A percentile compares a stretch with the other conserved stretches of the same genome.
phyloP scores from a whole-genome alignment of 2,797 vertebrate species.

The Acanthopagrus latus region DNA sequence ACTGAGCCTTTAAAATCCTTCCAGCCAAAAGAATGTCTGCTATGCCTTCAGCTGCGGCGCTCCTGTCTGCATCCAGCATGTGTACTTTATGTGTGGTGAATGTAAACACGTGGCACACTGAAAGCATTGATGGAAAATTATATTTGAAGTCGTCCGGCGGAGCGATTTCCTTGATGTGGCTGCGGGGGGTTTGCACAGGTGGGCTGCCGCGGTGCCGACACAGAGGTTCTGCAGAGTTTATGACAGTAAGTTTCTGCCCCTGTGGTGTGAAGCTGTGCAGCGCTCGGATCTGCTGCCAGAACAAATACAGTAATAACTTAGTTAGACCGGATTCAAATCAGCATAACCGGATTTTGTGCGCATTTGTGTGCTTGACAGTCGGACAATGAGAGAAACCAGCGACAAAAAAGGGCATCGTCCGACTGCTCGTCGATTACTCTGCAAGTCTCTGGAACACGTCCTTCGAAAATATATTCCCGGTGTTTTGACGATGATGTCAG shows the following conservation, averaged over 20 bases:
- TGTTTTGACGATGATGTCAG: too few species aligned
- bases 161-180: conserved; percentile 57
- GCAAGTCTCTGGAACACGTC: too few species aligned
- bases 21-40: conserved; percentile 59
- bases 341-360: neutral
- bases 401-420: too few species aligned
- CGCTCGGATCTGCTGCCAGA: conserved; percentile 38
- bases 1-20: conserved; percentile 42
- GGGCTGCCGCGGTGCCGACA: conserved; percentile 41
- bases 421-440: too few species aligned
- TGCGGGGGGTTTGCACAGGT: conserved; percentile 62
- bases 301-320: conserved; percentile 29
- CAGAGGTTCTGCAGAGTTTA: conserved; percentile 50
- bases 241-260: conserved; percentile 9
- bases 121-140: conserved; percentile 55
- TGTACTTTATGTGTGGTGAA: conserved; percentile 25
- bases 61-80: conserved; percentile 48
- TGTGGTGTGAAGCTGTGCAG: conserved; percentile 14
- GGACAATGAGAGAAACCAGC: neutral
- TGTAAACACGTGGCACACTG: conserved; percentile 60
- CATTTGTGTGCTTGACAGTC: neutral
- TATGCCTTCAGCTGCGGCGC: conserved; percentile 49
- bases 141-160: conserved; percentile 48
- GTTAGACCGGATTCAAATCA: neutral
- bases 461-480: too few species aligned